These are phyloP conservation scores for Centropyge bicolor DNA, from an alignment of 2,797 vertebrate genomes.

Conservation along the genomic window DNA sequence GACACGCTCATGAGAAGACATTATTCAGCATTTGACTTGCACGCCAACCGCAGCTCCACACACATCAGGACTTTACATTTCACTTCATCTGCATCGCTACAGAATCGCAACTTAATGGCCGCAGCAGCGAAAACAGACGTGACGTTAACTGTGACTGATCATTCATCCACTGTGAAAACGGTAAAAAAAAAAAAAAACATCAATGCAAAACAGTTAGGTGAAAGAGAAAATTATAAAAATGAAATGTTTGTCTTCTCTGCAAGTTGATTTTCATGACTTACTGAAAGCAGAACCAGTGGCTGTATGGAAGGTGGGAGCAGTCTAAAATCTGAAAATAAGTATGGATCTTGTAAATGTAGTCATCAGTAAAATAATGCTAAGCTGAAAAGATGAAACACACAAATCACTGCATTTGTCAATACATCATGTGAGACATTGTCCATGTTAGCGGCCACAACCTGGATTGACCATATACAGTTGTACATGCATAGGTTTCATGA, in stretches of 20 bases:
- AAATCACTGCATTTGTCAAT: not conserved
- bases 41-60: not conserved
- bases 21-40: not conserved
- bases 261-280: not conserved
- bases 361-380: not conserved
- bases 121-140: not conserved
- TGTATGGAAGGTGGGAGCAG: not conserved
- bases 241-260: not conserved
- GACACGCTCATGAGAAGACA: not conserved
- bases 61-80: not conserved
- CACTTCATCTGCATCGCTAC: not conserved
- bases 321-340: not conserved
- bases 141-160: not conserved
- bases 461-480: not conserved
- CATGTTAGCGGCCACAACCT: not conserved
- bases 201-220: too few species aligned
- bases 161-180: not conserved
- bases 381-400: not conserved
- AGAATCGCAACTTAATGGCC: not conserved
- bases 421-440: not conserved
- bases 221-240: too few species aligned
- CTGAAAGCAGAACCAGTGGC: not conserved
- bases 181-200: too few species aligned
- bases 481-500: slow-evolving; percentile 2
- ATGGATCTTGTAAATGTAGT: not conserved